Evolutionary conservation across 2,113 vertebrate genomes (phyloP).

Genomic region (Lamprologus ornatipinnis): DNA sequence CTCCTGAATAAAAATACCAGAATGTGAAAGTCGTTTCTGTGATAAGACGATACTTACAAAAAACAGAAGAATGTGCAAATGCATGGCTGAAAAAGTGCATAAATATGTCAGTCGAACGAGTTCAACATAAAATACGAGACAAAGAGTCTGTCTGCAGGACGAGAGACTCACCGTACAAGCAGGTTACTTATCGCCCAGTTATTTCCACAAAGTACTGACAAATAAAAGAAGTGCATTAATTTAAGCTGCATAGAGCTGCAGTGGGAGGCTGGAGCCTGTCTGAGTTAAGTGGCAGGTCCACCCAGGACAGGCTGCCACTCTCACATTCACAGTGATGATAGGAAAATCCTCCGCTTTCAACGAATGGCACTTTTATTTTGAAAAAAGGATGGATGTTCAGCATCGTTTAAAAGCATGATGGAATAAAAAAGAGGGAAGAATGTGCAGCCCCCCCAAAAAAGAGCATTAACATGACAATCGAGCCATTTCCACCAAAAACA

Average conservation of each 20-base stretch:
- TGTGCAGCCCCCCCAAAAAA: neutral
- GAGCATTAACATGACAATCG: rapidly evolving
- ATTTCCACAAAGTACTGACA: neutral
- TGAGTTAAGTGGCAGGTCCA: neutral
- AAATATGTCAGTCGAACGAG: rapidly evolving
- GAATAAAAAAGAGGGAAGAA: neutral
- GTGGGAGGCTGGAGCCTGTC: neutral
- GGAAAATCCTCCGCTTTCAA: neutral
- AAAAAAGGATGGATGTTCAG: rapidly evolving
- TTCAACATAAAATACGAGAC: neutral
- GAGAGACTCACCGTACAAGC: rapidly evolving
- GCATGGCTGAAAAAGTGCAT: neutral
- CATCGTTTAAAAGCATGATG: rapidly evolving
- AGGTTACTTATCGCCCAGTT: rapidly evolving
- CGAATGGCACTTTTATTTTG: rapidly evolving
- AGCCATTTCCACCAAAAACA: neutral
- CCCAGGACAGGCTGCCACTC: rapidly evolving
- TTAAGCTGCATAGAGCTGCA: neutral
- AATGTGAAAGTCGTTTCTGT: neutral
- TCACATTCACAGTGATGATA: neutral
- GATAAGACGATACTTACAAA: rapidly evolving
- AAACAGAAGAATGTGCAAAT: neutral
- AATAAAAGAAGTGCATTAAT: rapidly evolving
- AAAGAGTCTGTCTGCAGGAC: neutral
- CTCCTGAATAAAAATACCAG: neutral